Evolutionary conservation across 2,113 vertebrate species (phyloP), one percentile per base, ranked within the genome.

Genomic region (Spea bombifrons): DNA sequence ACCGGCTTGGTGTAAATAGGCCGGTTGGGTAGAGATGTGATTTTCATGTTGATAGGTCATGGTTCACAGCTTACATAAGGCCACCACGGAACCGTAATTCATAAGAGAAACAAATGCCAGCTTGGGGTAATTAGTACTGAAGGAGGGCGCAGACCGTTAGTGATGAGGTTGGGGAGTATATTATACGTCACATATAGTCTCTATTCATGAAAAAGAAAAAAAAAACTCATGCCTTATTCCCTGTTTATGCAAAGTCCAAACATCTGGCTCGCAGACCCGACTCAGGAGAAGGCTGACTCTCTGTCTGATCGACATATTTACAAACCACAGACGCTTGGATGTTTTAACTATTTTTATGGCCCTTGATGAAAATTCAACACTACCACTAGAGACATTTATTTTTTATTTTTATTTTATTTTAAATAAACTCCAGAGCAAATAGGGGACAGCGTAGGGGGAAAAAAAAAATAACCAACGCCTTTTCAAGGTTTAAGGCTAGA

Each of bases 311-410:
- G 45, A 76, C 75, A 76, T 70, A 76, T 30, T 76, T 76, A 66
- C 66, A 61, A 68, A 76, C 75, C 75, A 48, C 75, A 76, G 75
- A 45, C 53, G n/a, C 66, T 76, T 76, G 75, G 75, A 76, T 76
- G 45, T 70, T 76, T 76, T 49, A 76, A 67, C 44, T 70, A 63
- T 59, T 76, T 76, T 69, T 59, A 48, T 16, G 8, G 75, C 66
- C 17, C 45, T 76, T 52, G 53, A 74, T 16, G 75, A 70, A 46
- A 70, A 30, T 13, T 45, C 45, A 48, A 45, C 50, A 55, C 45
- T 59, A 74, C 6, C 12, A 46, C 46, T 30, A n/a, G 72, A 10
- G 13, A 7, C 45, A 17, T 59, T 59, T 59, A 30, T 74, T 64
- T 74, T 74, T 9, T 0, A 7, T 44, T 73, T 30, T 52, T 75